Evolutionary conservation across 2,797 vertebrate species (phyloP).

Genomic region (Carcharodon carcharias): DNA sequence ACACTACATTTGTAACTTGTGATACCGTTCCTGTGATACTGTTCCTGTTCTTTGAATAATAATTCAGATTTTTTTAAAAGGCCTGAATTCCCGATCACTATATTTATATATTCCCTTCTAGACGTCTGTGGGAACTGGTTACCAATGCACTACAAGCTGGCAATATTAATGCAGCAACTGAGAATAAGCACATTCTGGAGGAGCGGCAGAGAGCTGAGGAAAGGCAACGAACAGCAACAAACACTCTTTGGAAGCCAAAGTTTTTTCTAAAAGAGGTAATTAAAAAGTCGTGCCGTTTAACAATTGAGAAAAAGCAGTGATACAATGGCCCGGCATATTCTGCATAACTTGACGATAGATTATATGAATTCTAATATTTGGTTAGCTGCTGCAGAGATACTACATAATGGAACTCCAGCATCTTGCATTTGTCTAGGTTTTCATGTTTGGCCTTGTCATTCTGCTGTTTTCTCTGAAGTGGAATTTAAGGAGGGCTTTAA

Average conservation of each 20-base stretch:
- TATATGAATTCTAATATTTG: not conserved
- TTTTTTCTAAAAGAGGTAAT: slow-evolving; percentile 84
- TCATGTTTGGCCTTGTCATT: not conserved
- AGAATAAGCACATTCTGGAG: slow-evolving; percentile 79
- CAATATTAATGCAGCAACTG: slow-evolving; percentile 75
- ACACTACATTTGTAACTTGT: not conserved
- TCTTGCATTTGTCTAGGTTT: not conserved
- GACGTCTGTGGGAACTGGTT: slow-evolving; percentile 80
- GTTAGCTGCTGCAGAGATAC: too few relatives aligned
- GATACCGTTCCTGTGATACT: not conserved
- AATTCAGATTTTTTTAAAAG: not conserved
- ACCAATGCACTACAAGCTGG: slow-evolving; percentile 74
- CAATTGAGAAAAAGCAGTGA: not conserved
- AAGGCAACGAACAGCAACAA: slow-evolving; percentile 61
- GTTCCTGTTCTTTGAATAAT: not conserved
- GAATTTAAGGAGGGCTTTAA: not conserved
- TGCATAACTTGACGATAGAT: not conserved
- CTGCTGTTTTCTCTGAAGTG: not conserved
- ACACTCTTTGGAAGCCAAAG: slow-evolving; percentile 71
- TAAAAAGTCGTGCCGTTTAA: not conserved
- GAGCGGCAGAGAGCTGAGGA: slow-evolving; percentile 79
- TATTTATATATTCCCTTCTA: slow-evolving; percentile 44
- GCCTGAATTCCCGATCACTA: not conserved
- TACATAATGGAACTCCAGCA: not conserved
- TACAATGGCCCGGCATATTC: not conserved